Conservation (phyloP, 2,888 invertebrate species). For the Sarcophaga subvicina region DNA sequence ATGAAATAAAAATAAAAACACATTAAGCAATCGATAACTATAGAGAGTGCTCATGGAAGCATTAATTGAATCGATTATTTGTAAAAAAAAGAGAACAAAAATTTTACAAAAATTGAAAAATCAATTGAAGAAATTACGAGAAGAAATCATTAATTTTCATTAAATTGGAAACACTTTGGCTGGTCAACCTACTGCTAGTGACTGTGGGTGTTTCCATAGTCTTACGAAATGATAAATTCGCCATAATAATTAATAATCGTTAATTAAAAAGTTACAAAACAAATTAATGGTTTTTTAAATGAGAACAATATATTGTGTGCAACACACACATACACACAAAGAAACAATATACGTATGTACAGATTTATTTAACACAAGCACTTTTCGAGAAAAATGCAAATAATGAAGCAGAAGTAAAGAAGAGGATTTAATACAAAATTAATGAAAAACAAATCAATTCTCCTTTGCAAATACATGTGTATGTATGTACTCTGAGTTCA, state of each 20-base stretch:
- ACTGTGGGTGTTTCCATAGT: background rate
- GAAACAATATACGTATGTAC: too few relatives aligned
- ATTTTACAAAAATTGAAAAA: background rate
- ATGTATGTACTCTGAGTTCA: too few relatives aligned
- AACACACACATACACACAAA: slow-evolving; percentile 2
- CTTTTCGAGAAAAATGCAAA: too few relatives aligned
- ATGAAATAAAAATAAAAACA: background rate
- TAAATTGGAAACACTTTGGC: background rate
- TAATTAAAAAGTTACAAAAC: slow-evolving; percentile 21
- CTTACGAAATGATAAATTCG: slow-evolving; percentile 12
- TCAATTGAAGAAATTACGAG: background rate
- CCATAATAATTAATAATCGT: slow-evolving; percentile 15
- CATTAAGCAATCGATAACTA: background rate
- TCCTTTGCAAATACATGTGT: too few relatives aligned
- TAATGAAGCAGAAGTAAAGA: too few relatives aligned
- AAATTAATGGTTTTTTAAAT: slow-evolving; percentile 38
- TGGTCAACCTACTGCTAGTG: background rate
- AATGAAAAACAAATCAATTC: slow-evolving; percentile 5
- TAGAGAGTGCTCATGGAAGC: background rate
- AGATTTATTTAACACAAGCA: too few relatives aligned
- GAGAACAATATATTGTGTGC: slow-evolving; percentile 11
- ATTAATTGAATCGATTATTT: slow-evolving; percentile 15
- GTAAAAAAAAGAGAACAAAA: background rate
- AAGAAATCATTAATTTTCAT: slow-evolving; percentile 23
- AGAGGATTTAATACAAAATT: background rate